phyloP scores from a whole-genome alignment of 2,797 vertebrate genomes.

The Neostethus bicornis region DNA sequence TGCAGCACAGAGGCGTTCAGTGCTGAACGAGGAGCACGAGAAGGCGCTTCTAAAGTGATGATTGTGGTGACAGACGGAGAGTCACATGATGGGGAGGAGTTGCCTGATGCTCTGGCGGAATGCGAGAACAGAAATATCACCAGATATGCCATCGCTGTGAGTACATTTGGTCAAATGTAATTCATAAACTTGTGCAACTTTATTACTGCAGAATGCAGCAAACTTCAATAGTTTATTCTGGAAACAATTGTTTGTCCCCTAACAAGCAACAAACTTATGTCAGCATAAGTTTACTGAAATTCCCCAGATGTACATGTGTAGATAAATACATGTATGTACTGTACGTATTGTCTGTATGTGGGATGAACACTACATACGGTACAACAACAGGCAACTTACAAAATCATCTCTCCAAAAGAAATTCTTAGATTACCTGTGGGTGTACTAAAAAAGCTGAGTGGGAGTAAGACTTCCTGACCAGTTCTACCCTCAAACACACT shows the following conservation, averaged over 20 bases:
- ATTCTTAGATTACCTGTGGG: constrained; percentile 44
- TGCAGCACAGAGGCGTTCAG: constrained; percentile 92
- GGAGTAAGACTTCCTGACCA: constrained; percentile 44
- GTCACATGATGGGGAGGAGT: constrained; percentile 93
- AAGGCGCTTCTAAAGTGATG: constrained; percentile 89
- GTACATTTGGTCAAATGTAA: constrained; percentile 49
- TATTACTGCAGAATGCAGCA: no score
- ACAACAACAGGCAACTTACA: constrained; percentile 33
- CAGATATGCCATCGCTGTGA: constrained; percentile 94
- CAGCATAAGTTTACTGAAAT: constrained; percentile 30
- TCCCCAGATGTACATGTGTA: constrained; percentile 15
- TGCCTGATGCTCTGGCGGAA: constrained; percentile 81
- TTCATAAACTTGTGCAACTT: not conserved
- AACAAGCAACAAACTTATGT: constrained; percentile 12
- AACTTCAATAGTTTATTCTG: not conserved
- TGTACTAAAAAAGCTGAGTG: constrained; percentile 54
- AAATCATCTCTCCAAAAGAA: constrained; percentile 56
- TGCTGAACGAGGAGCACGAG: constrained; percentile 82
- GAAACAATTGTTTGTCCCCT: no score
- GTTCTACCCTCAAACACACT: constrained; percentile 46
- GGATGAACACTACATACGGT: constrained; percentile 14
- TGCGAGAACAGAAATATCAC: constrained; percentile 88
- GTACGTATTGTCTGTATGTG: constrained; percentile 30
- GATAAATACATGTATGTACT: no score
- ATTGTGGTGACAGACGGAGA: constrained; percentile 97